Evolutionary conservation across 2,797 vertebrate genomes (phyloP), one percentile per base, ranked within the genome.

Genomic region (Karalla daura): DNA sequence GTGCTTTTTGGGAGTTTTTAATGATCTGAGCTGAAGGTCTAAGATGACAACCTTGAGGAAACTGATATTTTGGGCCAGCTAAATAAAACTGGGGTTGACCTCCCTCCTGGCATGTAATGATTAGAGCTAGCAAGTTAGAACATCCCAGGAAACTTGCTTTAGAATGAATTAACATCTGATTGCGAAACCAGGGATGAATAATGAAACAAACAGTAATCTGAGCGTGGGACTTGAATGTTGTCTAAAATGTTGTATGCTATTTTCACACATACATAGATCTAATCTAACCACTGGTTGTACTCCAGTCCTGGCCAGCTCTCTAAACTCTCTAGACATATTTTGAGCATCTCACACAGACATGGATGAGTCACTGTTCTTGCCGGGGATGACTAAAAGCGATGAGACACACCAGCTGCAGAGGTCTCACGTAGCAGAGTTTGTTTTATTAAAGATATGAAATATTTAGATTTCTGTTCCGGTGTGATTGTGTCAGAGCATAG

Each of bases 361-460:
- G n/a, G 62, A 50, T 84, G 76, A 86, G 55, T 86, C 78, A 83
- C 47, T 45, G 63, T 54, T 68, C 64, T 65, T 27, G 20, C 44
- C 70, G 51, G n/a, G 62, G 67, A 43, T 54, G 49, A 67, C 60
- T 63, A 64, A 80, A 69, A 59, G 67, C 67, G 61, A 59, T 1
- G 32, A 72, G 58, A 46, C 30, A 32, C 41, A 39, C 33, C 36
- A 46, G 46, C 61, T 36, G 21, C 51, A 43, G n/a, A 64, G 17
- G 39, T 36, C 60, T 74, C 45, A 50, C 4, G 7, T 43, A 47
- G 27, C 53, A 58, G 53, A 45, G 55, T 63, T 66, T 54, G 50
- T 76, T 81, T 80, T 75, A 63, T 74, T 61, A 61, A 78, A 75
- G 58, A 45, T 35, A 60, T 78, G 46, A 77, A 79, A 84, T 73